These are phyloP conservation scores for Agrilus biguttatus DNA, from an alignment of 2,888 invertebrate genomes.

Conservation along the genomic window DNA sequence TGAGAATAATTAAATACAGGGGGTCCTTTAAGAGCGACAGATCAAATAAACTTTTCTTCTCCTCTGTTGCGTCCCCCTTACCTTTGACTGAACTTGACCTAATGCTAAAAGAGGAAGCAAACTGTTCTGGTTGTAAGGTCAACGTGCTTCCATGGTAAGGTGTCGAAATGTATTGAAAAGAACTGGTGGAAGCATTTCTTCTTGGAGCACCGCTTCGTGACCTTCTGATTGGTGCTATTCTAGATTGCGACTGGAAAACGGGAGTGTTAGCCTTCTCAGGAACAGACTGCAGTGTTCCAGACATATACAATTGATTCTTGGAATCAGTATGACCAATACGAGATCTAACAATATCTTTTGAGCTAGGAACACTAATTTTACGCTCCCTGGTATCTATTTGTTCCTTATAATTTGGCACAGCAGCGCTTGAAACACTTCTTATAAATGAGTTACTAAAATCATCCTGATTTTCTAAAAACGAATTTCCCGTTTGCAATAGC, in stretches of 20 bases:
- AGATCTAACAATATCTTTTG: slow-evolving; percentile 22
- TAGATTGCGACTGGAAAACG: slow-evolving; percentile 21
- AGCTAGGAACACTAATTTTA: slow-evolving; percentile 45
- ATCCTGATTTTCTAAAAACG: slow-evolving; percentile 23
- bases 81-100: slow-evolving; percentile 32
- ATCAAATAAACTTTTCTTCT: slow-evolving; percentile 55
- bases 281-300: slow-evolving; percentile 50
- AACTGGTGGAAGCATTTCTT: slow-evolving; percentile 63
- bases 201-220: slow-evolving; percentile 37
- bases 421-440: slow-evolving; percentile 57
- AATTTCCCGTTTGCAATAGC: slow-evolving; percentile 24
- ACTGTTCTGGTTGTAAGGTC: slow-evolving; percentile 62
- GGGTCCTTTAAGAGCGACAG: slow-evolving; percentile 60
- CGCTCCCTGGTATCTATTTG: slow-evolving; percentile 35
- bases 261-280: slow-evolving; percentile 38
- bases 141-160: slow-evolving; percentile 76
- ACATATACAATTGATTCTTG: slow-evolving; percentile 43
- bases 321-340: slow-evolving; percentile 19
- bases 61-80: slow-evolving; percentile 22
- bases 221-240: slow-evolving; percentile 4
- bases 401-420: slow-evolving; percentile 41
- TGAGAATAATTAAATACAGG: slow-evolving; percentile 64
- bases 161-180: slow-evolving; percentile 73
- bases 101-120: slow-evolving; percentile 63
- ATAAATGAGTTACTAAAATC: slow-evolving; percentile 35